A percentile compares a stretch with the other conserved stretches of the same genome.
Evolutionary conservation across 23 tunicate species (phyloP).

Genomic region (Trididemnum clinides): DNA sequence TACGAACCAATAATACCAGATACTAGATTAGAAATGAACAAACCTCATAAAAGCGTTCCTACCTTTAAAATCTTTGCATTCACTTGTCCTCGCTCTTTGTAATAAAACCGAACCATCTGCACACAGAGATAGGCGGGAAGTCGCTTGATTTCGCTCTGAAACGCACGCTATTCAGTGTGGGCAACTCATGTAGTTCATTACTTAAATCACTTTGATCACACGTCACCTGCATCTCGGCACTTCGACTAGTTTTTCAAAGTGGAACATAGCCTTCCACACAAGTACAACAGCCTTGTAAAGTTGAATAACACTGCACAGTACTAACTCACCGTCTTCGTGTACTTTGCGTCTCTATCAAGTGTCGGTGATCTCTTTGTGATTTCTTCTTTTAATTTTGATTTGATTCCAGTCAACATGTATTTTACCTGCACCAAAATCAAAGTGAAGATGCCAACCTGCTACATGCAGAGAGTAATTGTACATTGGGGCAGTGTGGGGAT

Average conservation of each 20-base stretch:
- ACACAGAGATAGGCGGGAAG: slow-evolving; percentile 90
- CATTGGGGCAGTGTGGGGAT: too few species aligned
- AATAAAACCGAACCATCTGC: slow-evolving; percentile 93
- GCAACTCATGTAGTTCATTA: not conserved
- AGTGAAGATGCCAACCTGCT: too few species aligned
- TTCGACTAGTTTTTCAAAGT: too few species aligned
- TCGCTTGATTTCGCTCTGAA: slow-evolving; percentile 73
- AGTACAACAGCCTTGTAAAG: too few species aligned
- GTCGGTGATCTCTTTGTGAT: slow-evolving; percentile 76
- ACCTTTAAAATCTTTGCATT: slow-evolving; percentile 95
- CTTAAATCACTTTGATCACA: not conserved
- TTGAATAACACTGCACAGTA: too few species aligned
- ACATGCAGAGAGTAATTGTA: too few species aligned
- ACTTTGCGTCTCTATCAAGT: slow-evolving; percentile 81
- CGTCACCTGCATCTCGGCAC: too few species aligned
- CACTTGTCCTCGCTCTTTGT: slow-evolving; percentile 75
- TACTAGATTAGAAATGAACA: too few species aligned
- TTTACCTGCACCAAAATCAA: slow-evolving; percentile 50
- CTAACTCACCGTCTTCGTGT: slow-evolving; percentile 56
- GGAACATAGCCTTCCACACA: too few species aligned
- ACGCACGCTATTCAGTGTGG: not conserved
- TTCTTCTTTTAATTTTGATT: slow-evolving; percentile 67
- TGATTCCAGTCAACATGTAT: slow-evolving; percentile 91
- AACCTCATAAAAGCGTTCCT: too few species aligned
- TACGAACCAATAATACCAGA: too few species aligned